Evolutionary conservation across 2,797 vertebrate species (phyloP).

Genomic region (Chromis chromis): DNA sequence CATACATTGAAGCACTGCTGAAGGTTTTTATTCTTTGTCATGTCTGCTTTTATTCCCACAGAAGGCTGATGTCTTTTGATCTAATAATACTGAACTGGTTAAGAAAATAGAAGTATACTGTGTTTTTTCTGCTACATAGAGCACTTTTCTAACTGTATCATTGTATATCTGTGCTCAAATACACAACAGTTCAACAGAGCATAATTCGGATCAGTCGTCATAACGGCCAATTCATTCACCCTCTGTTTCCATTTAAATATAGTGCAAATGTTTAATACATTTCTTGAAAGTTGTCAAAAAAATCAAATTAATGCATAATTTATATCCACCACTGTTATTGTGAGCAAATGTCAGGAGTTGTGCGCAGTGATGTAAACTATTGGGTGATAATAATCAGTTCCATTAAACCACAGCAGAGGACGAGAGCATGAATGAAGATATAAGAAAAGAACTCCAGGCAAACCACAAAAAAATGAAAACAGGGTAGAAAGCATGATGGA

Average conservation of each 20-base stretch:
- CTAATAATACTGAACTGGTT: background rate
- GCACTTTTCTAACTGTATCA: background rate
- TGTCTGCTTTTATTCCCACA: slow-evolving; percentile 13
- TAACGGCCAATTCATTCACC: slow-evolving; percentile 34
- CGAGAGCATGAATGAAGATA: no score
- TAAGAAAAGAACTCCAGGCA: background rate
- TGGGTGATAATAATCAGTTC: background rate
- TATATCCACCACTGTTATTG: background rate
- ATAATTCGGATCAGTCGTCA: background rate
- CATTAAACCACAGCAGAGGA: background rate
- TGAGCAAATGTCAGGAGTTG: no score
- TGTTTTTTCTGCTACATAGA: slow-evolving; percentile 22
- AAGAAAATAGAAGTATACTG: slow-evolving; percentile 7
- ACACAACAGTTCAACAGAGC: slow-evolving; percentile 22
- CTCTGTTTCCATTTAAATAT: slow-evolving; percentile 3
- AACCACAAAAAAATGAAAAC: background rate
- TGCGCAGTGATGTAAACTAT: background rate
- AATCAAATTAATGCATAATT: background rate
- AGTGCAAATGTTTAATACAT: background rate
- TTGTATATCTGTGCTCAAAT: slow-evolving; percentile 23
- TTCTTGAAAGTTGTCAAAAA: background rate
- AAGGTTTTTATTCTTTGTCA: slow-evolving; percentile 17
- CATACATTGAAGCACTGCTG: background rate
- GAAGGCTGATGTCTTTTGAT: slow-evolving; percentile 1
- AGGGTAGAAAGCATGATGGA: background rate